These are phyloP conservation scores for Spilosoma lubricipeda DNA, from an alignment of 2,888 invertebrate species.

Conservation along the genomic window DNA sequence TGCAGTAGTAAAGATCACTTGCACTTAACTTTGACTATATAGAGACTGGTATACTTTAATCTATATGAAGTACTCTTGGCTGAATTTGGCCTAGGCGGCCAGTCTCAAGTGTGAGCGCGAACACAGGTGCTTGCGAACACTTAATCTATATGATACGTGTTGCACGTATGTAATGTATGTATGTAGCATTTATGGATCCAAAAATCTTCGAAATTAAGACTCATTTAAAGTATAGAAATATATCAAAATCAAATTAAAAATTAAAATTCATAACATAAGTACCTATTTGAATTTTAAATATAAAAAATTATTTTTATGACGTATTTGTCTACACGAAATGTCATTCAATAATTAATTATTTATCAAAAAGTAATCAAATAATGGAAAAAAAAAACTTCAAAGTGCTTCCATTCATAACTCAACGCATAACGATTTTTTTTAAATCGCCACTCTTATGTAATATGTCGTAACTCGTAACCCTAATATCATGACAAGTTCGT, in stretches of 20 bases:
- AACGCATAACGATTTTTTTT: neutral
- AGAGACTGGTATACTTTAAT: neutral
- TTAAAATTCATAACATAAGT: neutral
- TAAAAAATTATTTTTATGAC: too few relatives aligned
- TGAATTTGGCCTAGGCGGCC: too few relatives aligned
- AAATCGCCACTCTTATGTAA: conserved; percentile 12
- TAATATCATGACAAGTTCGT: conserved; percentile 31
- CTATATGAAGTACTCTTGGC: neutral
- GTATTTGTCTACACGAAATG: too few relatives aligned
- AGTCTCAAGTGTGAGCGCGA: too few relatives aligned
- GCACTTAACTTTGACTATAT: neutral
- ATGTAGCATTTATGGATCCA: too few relatives aligned
- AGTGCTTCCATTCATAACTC: conserved; percentile 4
- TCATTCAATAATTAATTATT: too few relatives aligned
- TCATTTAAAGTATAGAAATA: neutral
- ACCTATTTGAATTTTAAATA: too few relatives aligned
- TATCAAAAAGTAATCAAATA: neutral
- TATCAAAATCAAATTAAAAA: neutral
- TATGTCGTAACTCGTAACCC: conserved; percentile 15
- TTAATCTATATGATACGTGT: too few relatives aligned
- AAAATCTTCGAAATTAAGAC: too few relatives aligned
- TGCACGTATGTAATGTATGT: too few relatives aligned
- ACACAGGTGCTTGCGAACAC: too few relatives aligned
- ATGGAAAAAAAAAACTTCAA: neutral
- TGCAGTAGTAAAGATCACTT: neutral